Base-by-base conservation (phyloP, 2,797 vertebrate species). In the Varecia variegata region DNA sequence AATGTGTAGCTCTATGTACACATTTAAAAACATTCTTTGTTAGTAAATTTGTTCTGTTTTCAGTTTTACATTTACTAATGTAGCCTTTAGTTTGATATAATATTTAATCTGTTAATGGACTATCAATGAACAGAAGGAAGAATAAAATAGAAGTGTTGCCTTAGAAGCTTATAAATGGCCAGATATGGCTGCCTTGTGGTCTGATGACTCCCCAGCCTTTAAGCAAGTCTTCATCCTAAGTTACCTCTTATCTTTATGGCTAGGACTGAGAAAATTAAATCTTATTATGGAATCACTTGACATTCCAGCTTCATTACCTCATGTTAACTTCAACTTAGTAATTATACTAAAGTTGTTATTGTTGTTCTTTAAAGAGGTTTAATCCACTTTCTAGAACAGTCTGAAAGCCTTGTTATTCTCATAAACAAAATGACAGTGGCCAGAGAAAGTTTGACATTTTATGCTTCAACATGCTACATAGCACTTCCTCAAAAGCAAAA, bases 361-460 rank as follows among this genome's bases (percentile, higher is more conserved):
- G 38, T 45, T 96, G 50, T 83, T 91, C 12, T 45, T 82, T 88
- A 88, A 93, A 74, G 43, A 93, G 6, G 20, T 77, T 96, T 83
- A 62, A 79, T 23, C 0, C 18, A 3, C 45, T 93, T 97, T 92
- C 25, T 47, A 95, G 43, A 18, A 70, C 35, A 30, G 65, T 90
- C 85, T 58, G 85, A 77, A 94, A 95, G 38, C 8, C 96, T 92
- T 52, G 43, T 45, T 80, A 68, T 71, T 82, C 62, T 95, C 83
- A 40, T 93, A 87, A 93, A 93, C 38, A 93, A 79, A 90, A 89
- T 93, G 35, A 30, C 71, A 89, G 60, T 30, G 50, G 20, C 35
- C 38, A 96, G 94, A 92, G 56, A 40, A 56, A 89, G 30, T 8
- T 23, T 88, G 58, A 30, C 40, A 71, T 93, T 96, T 97, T 94